Percentiles rank a stretch among this genome's conserved stretches.
These are phyloP conservation scores for Amphiduros pacificus DNA, from an alignment of 2,888 invertebrate species.

Conservation along the genomic window DNA sequence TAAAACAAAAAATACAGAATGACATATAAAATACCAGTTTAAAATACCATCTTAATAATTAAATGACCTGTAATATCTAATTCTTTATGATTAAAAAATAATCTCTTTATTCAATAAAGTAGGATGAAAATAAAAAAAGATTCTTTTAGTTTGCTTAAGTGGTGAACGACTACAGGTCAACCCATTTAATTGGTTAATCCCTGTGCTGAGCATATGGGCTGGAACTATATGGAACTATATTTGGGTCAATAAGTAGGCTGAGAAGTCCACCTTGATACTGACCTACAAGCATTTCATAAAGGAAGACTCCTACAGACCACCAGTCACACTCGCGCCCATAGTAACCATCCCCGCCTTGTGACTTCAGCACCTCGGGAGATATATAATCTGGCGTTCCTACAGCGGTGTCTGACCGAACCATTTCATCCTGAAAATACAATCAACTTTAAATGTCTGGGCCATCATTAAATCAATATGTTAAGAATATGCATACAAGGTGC, in stretches of 20 bases:
- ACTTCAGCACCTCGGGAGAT: conserved; percentile 96
- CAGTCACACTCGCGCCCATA: conserved; percentile 98
- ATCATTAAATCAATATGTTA: no score
- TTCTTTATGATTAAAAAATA: neutral
- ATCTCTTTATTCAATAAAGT: no score
- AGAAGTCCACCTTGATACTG: no score
- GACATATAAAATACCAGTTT: neutral
- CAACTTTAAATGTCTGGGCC: conserved; percentile 5
- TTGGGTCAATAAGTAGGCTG: no score
- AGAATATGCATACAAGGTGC: no score
- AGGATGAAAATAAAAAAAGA: no score
- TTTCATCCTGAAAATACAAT: conserved; percentile 70
- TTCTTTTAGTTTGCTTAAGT: neutral
- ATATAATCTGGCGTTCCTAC: conserved; percentile 99
- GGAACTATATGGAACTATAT: no score
- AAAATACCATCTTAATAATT: neutral
- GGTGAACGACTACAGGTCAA: neutral
- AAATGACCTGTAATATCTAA: neutral
- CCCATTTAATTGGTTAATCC: no score
- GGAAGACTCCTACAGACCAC: conserved; percentile 99
- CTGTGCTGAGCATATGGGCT: no score
- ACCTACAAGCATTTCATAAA: conserved; percentile 98
- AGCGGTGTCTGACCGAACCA: conserved; percentile 94
- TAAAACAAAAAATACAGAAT: no score
- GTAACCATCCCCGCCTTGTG: conserved; percentile 91